phyloP scores from a whole-genome alignment of 2,888 invertebrate genomes.

The Macrosiphum euphorbiae region DNA sequence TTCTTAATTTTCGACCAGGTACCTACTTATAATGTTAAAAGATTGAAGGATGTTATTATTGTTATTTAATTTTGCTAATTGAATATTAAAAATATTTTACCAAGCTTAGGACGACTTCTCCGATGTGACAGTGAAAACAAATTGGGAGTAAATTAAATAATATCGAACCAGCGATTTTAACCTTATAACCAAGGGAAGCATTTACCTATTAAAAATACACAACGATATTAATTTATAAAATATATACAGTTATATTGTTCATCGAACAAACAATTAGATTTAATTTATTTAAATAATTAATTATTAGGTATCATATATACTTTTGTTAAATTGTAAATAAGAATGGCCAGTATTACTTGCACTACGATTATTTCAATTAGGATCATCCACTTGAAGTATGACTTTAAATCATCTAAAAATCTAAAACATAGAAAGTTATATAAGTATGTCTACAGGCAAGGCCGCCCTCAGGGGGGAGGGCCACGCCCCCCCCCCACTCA shows the following conservation, averaged over 20 bases:
- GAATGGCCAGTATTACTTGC: neutral
- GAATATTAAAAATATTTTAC: neutral
- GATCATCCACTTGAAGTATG: conserved; percentile 38
- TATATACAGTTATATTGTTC: too few species aligned
- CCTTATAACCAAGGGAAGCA: conserved; percentile 1
- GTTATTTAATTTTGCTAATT: neutral
- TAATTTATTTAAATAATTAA: neutral
- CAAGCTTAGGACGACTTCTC: conserved; percentile 10
- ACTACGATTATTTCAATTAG: conserved; percentile 4
- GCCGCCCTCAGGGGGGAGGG: too few species aligned
- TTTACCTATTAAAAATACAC: neutral
- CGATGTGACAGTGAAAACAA: conserved; percentile 29
- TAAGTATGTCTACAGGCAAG: neutral
- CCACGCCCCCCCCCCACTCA: too few species aligned
- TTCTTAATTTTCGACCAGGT: too few species aligned
- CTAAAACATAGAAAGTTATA: neutral
- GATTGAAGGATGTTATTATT: neutral
- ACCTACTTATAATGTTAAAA: neutral
- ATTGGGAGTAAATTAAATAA: neutral
- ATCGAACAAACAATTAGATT: neutral
- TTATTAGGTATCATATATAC: neutral
- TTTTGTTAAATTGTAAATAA: conserved; percentile 18
- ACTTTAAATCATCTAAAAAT: conserved; percentile 33
- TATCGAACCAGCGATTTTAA: neutral
- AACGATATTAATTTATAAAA: neutral